Conservation (phyloP, 2,888 invertebrate genomes). For the Acrobasis consociella region DNA sequence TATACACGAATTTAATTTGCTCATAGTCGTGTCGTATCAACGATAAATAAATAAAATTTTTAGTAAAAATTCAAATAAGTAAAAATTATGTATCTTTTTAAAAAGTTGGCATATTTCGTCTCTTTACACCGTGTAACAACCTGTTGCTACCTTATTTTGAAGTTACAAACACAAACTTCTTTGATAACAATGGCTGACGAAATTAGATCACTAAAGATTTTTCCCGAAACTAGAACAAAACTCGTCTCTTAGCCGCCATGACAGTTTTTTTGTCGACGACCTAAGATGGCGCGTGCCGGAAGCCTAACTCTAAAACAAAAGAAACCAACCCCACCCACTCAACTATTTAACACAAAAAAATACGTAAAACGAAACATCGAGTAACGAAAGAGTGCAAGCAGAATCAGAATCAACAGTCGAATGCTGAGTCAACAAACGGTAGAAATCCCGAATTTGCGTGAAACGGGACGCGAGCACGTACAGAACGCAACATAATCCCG, state of each 20-base stretch:
- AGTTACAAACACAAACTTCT: background rate
- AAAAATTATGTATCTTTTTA: too few relatives aligned
- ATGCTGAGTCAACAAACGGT: slow-evolving; percentile 55
- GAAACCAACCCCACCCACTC: slow-evolving; percentile 71
- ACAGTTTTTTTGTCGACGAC: slow-evolving; percentile 75
- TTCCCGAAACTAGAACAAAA: slow-evolving; percentile 53
- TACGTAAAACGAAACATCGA: slow-evolving; percentile 25
- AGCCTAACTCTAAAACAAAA: slow-evolving; percentile 73
- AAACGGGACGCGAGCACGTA: slow-evolving; percentile 43
- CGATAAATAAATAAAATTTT: too few relatives aligned
- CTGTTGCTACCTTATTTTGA: background rate
- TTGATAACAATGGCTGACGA: background rate
- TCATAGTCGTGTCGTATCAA: too few relatives aligned
- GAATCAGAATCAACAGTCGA: slow-evolving; percentile 44
- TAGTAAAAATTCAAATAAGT: too few relatives aligned
- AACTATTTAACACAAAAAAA: slow-evolving; percentile 36
- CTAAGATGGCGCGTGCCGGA: slow-evolving; percentile 76
- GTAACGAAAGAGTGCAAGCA: slow-evolving; percentile 33
- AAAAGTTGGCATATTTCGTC: too few relatives aligned
- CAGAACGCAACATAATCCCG: slow-evolving; percentile 64
- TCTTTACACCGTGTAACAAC: background rate
- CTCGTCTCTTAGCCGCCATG: slow-evolving; percentile 66
- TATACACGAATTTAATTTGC: too few relatives aligned
- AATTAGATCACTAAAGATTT: slow-evolving; percentile 26
- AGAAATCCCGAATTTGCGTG: slow-evolving; percentile 59